phyloP scores from a whole-genome alignment of 2,888 invertebrate species.

The Pyrgus malvae region DNA sequence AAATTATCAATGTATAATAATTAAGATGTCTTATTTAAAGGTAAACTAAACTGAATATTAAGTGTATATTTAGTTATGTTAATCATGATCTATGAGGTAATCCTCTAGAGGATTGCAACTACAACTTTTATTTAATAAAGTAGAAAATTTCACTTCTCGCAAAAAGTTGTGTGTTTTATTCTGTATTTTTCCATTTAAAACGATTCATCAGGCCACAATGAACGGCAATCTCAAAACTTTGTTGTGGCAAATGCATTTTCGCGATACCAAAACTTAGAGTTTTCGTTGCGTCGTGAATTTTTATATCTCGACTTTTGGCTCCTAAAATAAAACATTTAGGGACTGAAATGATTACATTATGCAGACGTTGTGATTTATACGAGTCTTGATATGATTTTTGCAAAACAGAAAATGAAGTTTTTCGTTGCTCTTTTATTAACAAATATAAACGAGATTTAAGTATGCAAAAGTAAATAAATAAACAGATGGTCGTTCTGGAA shows the following conservation, averaged over 20 bases:
- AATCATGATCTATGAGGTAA: neutral
- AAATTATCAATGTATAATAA: too few species aligned
- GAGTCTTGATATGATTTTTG: neutral
- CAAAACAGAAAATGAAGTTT: too few species aligned
- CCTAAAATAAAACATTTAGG: conserved; percentile 13
- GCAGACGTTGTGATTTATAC: neutral
- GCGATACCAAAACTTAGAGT: conserved; percentile 55
- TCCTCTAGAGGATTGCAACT: neutral
- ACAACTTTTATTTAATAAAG: too few species aligned
- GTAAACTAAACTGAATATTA: neutral
- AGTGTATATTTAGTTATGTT: neutral
- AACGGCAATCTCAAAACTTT: conserved; percentile 64
- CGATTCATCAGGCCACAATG: conserved; percentile 53
- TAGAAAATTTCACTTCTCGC: too few species aligned
- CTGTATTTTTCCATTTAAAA: conserved; percentile 32
- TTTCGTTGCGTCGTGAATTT: conserved; percentile 20
- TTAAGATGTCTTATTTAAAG: too few species aligned
- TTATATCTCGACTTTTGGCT: conserved; percentile 25
- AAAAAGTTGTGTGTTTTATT: conserved; percentile 8
- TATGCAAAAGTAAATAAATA: neutral
- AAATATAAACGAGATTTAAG: too few species aligned
- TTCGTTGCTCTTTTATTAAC: too few species aligned
- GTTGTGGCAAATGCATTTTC: conserved; percentile 65
- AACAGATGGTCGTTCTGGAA: neutral
- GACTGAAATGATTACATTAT: neutral